Evolutionary conservation across 2,797 vertebrate genomes (phyloP).

Genomic region (Sus cebifrons): DNA sequence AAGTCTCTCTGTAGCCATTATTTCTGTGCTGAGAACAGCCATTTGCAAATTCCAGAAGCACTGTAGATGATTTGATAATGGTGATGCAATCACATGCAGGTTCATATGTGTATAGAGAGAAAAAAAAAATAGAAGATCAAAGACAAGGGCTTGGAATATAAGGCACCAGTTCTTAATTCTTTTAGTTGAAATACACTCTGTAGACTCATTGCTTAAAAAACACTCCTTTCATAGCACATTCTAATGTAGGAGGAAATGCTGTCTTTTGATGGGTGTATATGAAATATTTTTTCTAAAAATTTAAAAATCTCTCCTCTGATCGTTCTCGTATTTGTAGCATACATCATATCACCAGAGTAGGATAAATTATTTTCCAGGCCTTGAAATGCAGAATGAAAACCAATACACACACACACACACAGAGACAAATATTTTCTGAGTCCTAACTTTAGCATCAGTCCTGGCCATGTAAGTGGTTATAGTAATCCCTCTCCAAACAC

Average conservation of each 20-base stretch:
- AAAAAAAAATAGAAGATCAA: neutral
- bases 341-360: neutral
- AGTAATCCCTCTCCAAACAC: neutral
- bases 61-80: neutral
- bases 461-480: neutral
- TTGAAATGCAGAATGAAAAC: conserved; percentile 42
- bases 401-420: neutral
- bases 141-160: neutral
- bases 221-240: neutral
- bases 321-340: neutral
- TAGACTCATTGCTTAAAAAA: neutral
- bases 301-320: neutral
- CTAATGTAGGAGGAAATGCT: neutral
- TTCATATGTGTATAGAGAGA: neutral
- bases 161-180: neutral
- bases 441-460: neutral
- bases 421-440: neutral
- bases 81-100: neutral
- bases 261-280: neutral
- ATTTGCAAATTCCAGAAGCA: neutral
- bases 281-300: conserved; percentile 9
- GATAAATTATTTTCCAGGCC: conserved; percentile 37
- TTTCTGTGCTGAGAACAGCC: neutral
- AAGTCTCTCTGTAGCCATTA: neutral
- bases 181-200: neutral